Percentiles rank a stretch among this genome's conserved stretches.
phyloP scores from a whole-genome alignment of 2,113 vertebrate genomes.

The Malurus melanocephalus region DNA sequence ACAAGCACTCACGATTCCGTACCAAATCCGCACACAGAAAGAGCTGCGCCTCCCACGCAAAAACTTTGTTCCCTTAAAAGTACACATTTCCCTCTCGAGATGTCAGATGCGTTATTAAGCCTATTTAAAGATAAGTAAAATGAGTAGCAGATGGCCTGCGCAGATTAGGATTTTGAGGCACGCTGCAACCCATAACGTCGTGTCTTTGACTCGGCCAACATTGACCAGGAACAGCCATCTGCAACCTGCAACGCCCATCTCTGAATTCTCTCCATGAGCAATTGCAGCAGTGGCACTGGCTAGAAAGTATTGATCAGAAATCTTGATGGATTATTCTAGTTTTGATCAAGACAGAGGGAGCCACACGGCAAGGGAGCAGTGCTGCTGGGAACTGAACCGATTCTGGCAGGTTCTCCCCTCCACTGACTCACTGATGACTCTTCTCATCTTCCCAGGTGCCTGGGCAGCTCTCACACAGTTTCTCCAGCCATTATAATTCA shows the following conservation, averaged over 20 bases:
- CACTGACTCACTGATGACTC: background rate
- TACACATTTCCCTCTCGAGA: background rate
- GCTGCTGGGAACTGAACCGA: background rate
- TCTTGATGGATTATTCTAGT: background rate
- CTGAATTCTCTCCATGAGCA: background rate
- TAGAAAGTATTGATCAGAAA: background rate
- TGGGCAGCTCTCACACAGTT: background rate
- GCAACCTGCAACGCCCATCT: background rate
- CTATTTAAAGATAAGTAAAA: conserved; percentile 36
- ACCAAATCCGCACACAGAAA: background rate
- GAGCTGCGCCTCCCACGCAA: background rate
- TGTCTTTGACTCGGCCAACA: background rate
- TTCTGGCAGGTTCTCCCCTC: background rate
- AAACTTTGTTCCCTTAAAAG: conserved; percentile 1
- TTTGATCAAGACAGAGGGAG: background rate
- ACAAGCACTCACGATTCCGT: background rate
- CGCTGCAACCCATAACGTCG: background rate
- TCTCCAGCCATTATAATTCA: background rate
- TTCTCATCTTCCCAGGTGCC: background rate
- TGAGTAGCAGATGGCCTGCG: conserved; percentile 6
- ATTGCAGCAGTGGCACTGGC: background rate
- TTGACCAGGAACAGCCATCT: background rate
- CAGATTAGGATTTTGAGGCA: conserved; percentile 13
- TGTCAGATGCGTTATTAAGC: conserved; percentile 10
- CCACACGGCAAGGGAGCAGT: fast-evolving